Conservation (phyloP, 2,797 vertebrate species). For the Oreonectes daqikongensis region DNA sequence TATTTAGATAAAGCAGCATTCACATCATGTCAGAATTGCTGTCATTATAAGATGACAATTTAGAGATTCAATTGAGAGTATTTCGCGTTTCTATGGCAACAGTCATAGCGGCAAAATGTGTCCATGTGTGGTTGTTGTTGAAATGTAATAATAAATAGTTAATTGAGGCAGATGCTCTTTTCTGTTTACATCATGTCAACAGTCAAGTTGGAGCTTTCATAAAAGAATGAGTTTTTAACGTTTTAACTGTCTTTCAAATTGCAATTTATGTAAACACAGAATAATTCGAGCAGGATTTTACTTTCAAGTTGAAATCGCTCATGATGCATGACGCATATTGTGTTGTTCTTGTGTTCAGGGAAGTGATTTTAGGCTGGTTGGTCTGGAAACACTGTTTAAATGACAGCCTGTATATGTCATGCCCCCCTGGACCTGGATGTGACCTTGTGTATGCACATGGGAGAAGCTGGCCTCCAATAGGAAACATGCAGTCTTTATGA, state of each 20-base stretch:
- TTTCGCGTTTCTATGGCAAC: neutral
- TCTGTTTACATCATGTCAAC: neutral
- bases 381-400: neutral
- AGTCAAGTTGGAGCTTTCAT: neutral
- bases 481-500: neutral
- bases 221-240: neutral
- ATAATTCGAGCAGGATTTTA: neutral
- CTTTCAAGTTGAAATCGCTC: neutral
- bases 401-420: neutral
- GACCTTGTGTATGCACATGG: neutral
- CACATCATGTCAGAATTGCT: neutral
- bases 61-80: neutral
- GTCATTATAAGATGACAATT: neutral
- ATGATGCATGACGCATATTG: neutral
- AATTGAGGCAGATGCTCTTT: neutral
- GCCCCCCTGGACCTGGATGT: neutral
- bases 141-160: neutral
- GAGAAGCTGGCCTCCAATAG: neutral
- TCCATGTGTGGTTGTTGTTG: neutral
- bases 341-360: neutral
- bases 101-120: neutral
- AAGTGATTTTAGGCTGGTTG: neutral
- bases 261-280: neutral
- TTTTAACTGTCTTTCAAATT: neutral
- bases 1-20: neutral